Percentiles rank a stretch among this genome's conserved stretches.
Conservation (phyloP, 2,797 vertebrate genomes). For the Echiichthys vipera region DNA sequence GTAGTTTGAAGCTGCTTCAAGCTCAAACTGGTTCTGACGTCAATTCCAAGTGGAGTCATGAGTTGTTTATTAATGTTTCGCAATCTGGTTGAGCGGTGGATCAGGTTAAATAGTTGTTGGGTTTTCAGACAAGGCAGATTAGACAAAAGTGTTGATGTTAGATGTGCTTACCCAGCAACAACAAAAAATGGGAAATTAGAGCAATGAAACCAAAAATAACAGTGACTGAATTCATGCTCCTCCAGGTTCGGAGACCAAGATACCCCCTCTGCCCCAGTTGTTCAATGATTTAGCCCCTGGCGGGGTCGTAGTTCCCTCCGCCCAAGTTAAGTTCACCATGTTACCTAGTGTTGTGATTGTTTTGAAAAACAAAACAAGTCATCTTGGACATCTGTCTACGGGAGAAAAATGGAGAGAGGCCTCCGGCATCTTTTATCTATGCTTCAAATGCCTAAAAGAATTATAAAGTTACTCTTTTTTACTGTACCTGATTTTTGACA, state of each 20-base stretch:
- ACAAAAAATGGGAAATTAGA: background rate
- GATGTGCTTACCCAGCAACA: background rate
- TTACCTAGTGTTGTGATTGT: background rate
- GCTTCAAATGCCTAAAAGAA: too few relatives aligned
- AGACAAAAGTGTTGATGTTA: background rate
- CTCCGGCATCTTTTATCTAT: too few relatives aligned
- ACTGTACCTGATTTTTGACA: too few relatives aligned
- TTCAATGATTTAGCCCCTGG: too few relatives aligned
- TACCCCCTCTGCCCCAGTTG: too few relatives aligned
- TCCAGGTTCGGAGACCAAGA: too few relatives aligned
- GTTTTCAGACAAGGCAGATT: background rate
- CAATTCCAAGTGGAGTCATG: background rate
- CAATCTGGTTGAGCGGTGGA: background rate
- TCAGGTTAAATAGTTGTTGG: background rate
- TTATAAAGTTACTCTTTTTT: too few relatives aligned
- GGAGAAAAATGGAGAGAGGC: too few relatives aligned
- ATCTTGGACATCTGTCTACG: too few relatives aligned
- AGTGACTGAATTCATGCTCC: background rate
- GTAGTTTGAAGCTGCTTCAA: background rate
- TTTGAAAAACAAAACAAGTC: too few relatives aligned
- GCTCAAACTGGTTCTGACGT: background rate
- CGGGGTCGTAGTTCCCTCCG: too few relatives aligned
- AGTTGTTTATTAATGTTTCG: slow-evolving; percentile 13
- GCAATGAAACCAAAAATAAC: background rate
- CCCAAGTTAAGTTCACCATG: background rate